Conservation (phyloP, 2,797 vertebrate species). For the Acrossocheilus fasciatus region DNA sequence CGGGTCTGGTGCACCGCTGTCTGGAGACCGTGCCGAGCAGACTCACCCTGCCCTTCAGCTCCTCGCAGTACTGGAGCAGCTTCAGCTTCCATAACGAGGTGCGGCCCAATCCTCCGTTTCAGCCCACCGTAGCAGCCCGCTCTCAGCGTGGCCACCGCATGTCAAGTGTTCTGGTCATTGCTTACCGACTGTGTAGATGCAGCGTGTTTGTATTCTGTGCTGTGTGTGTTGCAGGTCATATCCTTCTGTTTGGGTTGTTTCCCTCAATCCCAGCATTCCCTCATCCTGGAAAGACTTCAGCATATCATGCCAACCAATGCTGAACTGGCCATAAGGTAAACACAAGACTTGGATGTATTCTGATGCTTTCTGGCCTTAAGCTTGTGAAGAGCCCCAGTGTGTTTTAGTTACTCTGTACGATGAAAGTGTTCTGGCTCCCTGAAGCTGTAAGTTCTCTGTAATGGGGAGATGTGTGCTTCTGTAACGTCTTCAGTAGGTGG, state of each 20-base stretch:
- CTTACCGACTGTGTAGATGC: neutral
- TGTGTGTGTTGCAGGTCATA: constrained; percentile 84
- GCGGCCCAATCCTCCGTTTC: neutral
- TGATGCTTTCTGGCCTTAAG: neutral
- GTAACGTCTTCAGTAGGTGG: neutral
- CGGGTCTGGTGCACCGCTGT: constrained; percentile 92
- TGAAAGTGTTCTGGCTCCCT: neutral
- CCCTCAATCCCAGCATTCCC: constrained; percentile 87
- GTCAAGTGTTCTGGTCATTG: neutral
- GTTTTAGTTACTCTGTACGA: neutral
- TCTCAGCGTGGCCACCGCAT: neutral
- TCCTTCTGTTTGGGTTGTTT: constrained; percentile 90
- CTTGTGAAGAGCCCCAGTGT: neutral
- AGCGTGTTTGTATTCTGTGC: constrained; percentile 5
- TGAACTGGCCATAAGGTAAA: constrained; percentile 91
- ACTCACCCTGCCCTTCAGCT: constrained; percentile 89
- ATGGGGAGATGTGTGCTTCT: neutral
- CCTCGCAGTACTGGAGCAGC: constrained; percentile 93
- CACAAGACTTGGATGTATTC: neutral
- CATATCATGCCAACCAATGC: constrained; percentile 91
- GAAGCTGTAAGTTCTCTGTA: neutral
- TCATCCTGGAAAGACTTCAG: constrained; percentile 89
- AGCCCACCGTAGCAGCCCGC: neutral
- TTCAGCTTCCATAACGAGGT: constrained; percentile 96
- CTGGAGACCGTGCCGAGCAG: constrained; percentile 90